Conservation (phyloP, 2,797 vertebrate species). For the Galago senegalensis region DNA sequence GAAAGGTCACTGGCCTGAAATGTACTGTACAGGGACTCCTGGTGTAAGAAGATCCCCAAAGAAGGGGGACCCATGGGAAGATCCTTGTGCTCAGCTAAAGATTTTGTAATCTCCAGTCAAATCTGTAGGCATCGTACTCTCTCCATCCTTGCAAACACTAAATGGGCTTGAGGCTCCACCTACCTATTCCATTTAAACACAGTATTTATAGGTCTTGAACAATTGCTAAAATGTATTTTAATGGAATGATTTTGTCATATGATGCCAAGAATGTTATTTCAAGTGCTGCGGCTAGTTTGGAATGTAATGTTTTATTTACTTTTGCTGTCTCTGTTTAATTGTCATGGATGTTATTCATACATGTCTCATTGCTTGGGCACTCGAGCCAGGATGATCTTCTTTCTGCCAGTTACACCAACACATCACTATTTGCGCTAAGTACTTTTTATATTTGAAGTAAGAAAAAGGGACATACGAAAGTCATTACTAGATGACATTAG, state of each 20-base stretch:
- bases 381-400: background rate
- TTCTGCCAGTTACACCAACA: background rate
- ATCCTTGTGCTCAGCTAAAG: conserved; percentile 62
- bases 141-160: conserved; percentile 64
- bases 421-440: background rate
- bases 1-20: background rate
- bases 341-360: background rate
- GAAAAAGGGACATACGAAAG: background rate
- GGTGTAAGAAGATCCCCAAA: background rate
- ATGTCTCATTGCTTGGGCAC: conserved; percentile 18
- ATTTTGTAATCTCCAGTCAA: conserved; percentile 83
- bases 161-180: background rate
- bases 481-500: background rate
- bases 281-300: conserved; percentile 7
- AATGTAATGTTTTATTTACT: conserved; percentile 57
- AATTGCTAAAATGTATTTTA: conserved; percentile 41
- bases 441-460: background rate
- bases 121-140: conserved; percentile 64
- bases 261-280: conserved; percentile 38
- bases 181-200: background rate
- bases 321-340: conserved; percentile 23
- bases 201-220: conserved; percentile 5
- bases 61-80: conserved; percentile 38
- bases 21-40: background rate
- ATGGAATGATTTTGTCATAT: conserved; percentile 48